Base-by-base conservation (phyloP, 2,888 invertebrate genomes). In the Lucinisca nassula region DNA sequence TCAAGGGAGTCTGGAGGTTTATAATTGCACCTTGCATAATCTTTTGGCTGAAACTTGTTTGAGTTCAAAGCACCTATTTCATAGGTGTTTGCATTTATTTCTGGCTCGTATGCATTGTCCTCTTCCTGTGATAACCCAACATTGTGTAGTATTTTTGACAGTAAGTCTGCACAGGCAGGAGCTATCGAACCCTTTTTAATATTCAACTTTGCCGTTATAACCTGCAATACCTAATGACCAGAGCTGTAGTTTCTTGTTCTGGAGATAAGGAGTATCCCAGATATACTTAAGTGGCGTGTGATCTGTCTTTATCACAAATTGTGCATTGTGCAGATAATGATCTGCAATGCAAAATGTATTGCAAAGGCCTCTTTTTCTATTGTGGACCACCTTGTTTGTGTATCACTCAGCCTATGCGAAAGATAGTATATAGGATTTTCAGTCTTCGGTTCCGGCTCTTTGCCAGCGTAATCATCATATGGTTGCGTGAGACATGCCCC, bases 91-190 rank as follows among this genome's bases (percentile, higher is more conserved):
- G 75, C 79, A 55, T 55, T 55, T 8, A 55, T n/a, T n/a, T 55
- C 55, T n/a, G 55, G 55, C 12, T 55, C 55, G 21, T 55, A 4
- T 21, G 4, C 55, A 55, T 8, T 55, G 4, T n/a, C n/a, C 4
- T 55, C n/a, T 55, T 55, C n/a, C 55, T 55, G 17, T 35, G 17
- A 14, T 55, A 21, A 17, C n/a, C 14, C 55, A 14, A 17, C 55
- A 55, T 55, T 27, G 3, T 24, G 17, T 0, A 75, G 80, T 1
- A 38, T n/a, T 40, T 14, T 40, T 10, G 77, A 82, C 21, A 85
- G 32, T 51, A 89, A 24, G 27, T 86, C 86, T 14, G 85, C 81
- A 32, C 61, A 30, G 6, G 55, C 61, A 30, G 6, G 55, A n/a
- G n/a, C 21, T 55, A 4, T 14, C n/a, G n/a, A 8, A 14, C 4